Conservation (phyloP, 2,113 vertebrate species). For the Muscicapa adusta region DNA sequence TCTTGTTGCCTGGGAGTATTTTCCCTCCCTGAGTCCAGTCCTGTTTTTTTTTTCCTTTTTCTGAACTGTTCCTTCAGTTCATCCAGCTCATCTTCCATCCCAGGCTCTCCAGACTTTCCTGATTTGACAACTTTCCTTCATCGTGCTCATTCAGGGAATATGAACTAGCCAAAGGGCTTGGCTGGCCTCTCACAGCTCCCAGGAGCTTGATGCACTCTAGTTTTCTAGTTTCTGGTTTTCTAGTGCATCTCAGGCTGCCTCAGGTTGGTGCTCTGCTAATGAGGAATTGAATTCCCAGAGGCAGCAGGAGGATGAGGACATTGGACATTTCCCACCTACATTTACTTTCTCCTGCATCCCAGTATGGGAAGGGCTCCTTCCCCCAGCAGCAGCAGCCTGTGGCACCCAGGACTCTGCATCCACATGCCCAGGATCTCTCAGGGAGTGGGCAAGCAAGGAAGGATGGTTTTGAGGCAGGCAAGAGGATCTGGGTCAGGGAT, state of each 20-base stretch:
- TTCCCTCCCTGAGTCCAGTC: neutral
- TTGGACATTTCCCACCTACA: rapidly evolving
- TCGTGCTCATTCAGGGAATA: neutral
- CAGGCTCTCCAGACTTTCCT: neutral
- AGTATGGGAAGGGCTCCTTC: neutral
- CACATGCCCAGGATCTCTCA: neutral
- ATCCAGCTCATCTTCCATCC: neutral
- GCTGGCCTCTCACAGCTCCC: neutral
- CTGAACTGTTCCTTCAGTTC: neutral
- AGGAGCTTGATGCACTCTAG: neutral
- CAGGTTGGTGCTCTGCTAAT: neutral
- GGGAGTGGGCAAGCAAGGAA: neutral
- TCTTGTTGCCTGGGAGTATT: neutral
- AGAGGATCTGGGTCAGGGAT: neutral
- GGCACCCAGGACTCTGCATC: neutral
- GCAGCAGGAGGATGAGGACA: neutral
- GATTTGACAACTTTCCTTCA: neutral
- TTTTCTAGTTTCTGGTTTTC: too few relatives aligned
- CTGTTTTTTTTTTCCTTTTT: neutral
- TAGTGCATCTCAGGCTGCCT: too few relatives aligned
- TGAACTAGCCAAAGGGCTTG: neutral
- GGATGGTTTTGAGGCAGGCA: neutral
- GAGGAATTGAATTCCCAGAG: neutral
- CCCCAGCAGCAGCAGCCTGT: neutral
- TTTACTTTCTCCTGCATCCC: too few relatives aligned